phyloP scores from a whole-genome alignment of 2,888 invertebrate species.

The Platerodrilus igneus region DNA sequence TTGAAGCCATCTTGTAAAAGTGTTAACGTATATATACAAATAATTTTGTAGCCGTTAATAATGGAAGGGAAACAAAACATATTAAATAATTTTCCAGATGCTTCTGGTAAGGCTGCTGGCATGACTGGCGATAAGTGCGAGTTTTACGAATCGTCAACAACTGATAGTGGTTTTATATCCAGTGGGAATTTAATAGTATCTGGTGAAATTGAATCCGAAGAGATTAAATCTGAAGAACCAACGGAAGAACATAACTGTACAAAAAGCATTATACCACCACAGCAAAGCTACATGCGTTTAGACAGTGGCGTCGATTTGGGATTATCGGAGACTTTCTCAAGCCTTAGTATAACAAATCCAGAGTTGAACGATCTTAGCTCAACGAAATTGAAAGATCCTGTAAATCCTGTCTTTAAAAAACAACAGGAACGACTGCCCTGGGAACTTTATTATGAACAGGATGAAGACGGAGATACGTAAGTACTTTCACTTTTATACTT shows the following conservation, averaged over 20 bases:
- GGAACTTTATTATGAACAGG: slow-evolving; percentile 68
- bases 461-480: slow-evolving; percentile 87
- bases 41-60: neutral
- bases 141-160: slow-evolving; percentile 34
- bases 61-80: slow-evolving; percentile 24
- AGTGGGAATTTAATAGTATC: slow-evolving; percentile 39
- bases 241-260: slow-evolving; percentile 18
- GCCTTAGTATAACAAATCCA: slow-evolving; percentile 51
- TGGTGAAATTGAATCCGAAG: slow-evolving; percentile 38
- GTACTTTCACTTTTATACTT: slow-evolving; percentile 48
- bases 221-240: slow-evolving; percentile 28
- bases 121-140: slow-evolving; percentile 35
- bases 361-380: slow-evolving; percentile 43
- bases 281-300: slow-evolving; percentile 49
- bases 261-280: too few relatives aligned
- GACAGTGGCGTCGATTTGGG: slow-evolving; percentile 63
- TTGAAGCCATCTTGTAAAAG: slow-evolving; percentile 23
- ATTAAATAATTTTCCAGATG: slow-evolving; percentile 37
- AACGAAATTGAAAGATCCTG: slow-evolving; percentile 26
- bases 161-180: slow-evolving; percentile 45
- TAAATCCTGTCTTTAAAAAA: slow-evolving; percentile 14
- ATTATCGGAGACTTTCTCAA: slow-evolving; percentile 60
- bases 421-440: slow-evolving; percentile 49
- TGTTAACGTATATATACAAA: slow-evolving; percentile 10
- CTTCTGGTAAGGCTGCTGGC: slow-evolving; percentile 31